phyloP scores from a whole-genome alignment of 2,888 invertebrate species.

The Lasioglossum oenotherae region DNA sequence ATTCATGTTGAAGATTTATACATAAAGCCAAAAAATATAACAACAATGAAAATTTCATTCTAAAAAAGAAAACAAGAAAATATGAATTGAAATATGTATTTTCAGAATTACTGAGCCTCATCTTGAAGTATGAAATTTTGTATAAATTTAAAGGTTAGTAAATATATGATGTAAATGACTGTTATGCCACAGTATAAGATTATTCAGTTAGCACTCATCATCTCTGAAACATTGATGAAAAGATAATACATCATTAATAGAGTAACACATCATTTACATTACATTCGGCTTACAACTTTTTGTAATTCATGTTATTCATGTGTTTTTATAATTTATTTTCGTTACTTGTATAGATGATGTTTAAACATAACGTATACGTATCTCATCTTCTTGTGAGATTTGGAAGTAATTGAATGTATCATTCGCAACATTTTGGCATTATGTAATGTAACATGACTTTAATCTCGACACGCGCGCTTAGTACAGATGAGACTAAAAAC shows the following conservation, averaged over 20 bases:
- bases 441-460: conserved; percentile 36
- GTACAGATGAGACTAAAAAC: conserved; percentile 50
- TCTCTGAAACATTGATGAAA: conserved; percentile 17
- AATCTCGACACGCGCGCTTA: conserved; percentile 32
- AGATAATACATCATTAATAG: conserved; percentile 35
- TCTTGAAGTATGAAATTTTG: conserved; percentile 61
- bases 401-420: conserved; percentile 38
- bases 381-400: conserved; percentile 24
- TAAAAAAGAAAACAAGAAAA: conserved; percentile 12
- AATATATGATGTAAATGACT: conserved; percentile 42
- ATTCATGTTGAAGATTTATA: conserved; percentile 32
- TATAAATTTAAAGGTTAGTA: conserved; percentile 61
- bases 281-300: conserved; percentile 25
- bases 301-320: conserved; percentile 18
- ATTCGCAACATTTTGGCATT: conserved; percentile 42
- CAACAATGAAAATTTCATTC: conserved; percentile 28
- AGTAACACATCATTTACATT: conserved; percentile 17
- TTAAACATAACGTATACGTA: neutral
- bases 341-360: conserved; percentile 19
- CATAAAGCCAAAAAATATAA: conserved; percentile 31
- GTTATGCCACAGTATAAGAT: conserved; percentile 40
- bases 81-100: conserved; percentile 57
- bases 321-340: conserved; percentile 23
- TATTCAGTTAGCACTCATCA: conserved; percentile 40
- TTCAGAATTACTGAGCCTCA: conserved; percentile 61